phyloP scores from a whole-genome alignment of 2,113 vertebrate species.

The Zosterops japonicus region DNA sequence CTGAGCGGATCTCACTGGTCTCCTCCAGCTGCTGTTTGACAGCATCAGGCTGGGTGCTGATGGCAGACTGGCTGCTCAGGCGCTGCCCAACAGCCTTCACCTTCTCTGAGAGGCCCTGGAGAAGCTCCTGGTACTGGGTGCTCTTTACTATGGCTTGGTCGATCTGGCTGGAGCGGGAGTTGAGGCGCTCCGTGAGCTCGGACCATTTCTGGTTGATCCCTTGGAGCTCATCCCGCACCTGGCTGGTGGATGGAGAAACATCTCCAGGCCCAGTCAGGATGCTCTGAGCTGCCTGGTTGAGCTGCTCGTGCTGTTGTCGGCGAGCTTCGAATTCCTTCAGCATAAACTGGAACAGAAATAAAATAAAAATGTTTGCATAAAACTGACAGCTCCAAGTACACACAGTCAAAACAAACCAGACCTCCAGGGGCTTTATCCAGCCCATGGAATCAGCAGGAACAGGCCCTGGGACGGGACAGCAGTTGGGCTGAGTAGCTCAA shows the following conservation, averaged over 20 bases:
- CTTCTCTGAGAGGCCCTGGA: constrained; percentile 85
- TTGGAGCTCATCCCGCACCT: constrained; percentile 83
- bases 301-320: constrained; percentile 89
- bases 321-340: constrained; percentile 96
- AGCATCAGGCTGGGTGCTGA: constrained; percentile 90
- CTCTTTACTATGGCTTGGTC: constrained; percentile 92
- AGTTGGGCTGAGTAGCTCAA: neutral
- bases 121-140: constrained; percentile 85
- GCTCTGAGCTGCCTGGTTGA: constrained; percentile 89
- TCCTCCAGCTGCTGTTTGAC: constrained; percentile 91
- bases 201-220: constrained; percentile 89
- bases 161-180: constrained; percentile 86
- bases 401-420: constrained; percentile 69
- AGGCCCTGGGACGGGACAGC: neutral
- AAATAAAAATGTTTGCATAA: constrained; percentile 58
- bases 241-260: constrained; percentile 78
- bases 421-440: constrained; percentile 21
- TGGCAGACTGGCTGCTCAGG: constrained; percentile 83
- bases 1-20: constrained; percentile 92
- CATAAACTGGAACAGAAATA: constrained; percentile 90
- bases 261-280: constrained; percentile 84
- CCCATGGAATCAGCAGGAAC: neutral
- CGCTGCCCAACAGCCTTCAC: constrained; percentile 81
- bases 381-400: constrained; percentile 64
- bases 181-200: constrained; percentile 83